These are phyloP conservation scores for Hylaeus volcanicus DNA, from an alignment of 1,140 invertebrate species.

Conservation along the genomic window DNA sequence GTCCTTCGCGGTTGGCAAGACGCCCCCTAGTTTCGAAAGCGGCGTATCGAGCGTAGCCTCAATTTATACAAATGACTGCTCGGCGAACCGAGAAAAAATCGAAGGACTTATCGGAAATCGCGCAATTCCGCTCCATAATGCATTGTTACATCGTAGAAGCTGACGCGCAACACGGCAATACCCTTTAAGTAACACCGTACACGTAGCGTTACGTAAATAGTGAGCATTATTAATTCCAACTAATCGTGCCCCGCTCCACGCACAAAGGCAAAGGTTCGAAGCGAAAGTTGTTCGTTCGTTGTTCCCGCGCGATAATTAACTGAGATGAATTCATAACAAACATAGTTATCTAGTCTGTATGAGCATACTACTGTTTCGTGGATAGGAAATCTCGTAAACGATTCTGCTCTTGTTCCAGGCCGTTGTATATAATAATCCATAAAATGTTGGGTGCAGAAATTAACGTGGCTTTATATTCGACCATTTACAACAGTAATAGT, in stretches of 20 bases:
- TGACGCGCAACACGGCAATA: not conserved
- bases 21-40: too few relatives aligned
- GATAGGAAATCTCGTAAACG: too few relatives aligned
- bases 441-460: too few relatives aligned
- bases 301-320: slow-evolving; percentile 39
- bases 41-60: too few relatives aligned
- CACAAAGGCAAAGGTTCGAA: not conserved
- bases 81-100: not conserved
- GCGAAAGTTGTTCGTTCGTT: not conserved
- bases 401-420: too few relatives aligned
- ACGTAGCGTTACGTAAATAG: slow-evolving; percentile 10
- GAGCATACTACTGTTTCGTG: too few relatives aligned
- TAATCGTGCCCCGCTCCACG: slow-evolving; percentile 6
- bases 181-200: slow-evolving; percentile 16
- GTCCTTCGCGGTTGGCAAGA: too few relatives aligned
- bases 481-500: too few relatives aligned
- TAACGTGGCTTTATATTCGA: too few relatives aligned
- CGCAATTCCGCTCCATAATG: not conserved
- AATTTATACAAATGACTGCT: not conserved
- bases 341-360: too few relatives aligned
- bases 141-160: not conserved
- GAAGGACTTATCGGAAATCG: not conserved
- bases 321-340: slow-evolving; percentile 24
- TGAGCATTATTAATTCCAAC: slow-evolving; percentile 25
- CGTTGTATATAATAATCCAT: too few relatives aligned